Evolutionary conservation across 2,797 vertebrate genomes (phyloP).

Genomic region (Pachyuromys duprasi): DNA sequence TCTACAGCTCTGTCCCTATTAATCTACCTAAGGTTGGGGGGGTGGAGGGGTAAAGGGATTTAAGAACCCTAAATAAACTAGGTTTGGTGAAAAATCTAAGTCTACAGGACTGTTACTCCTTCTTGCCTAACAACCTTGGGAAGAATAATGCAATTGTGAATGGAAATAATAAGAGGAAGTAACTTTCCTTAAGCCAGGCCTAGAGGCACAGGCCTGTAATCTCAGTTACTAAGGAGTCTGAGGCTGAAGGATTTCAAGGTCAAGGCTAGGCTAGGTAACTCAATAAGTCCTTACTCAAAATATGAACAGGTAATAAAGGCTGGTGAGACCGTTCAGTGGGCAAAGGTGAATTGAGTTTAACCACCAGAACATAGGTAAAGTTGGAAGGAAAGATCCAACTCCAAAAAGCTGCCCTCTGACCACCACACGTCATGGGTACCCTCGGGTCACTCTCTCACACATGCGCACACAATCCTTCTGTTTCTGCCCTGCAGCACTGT

Average conservation of each 20-base stretch:
- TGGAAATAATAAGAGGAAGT: not conserved
- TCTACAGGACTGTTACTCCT: not conserved
- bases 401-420: not conserved
- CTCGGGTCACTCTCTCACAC: not conserved
- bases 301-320: not conserved
- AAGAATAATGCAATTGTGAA: not conserved
- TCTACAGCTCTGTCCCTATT: too few relatives aligned
- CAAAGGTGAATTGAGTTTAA: not conserved
- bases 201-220: not conserved
- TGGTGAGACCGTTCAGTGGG: not conserved
- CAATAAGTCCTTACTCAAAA: not conserved
- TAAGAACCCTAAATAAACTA: too few relatives aligned
- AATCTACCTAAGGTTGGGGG: too few relatives aligned
- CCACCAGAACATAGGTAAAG: not conserved
- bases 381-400: not conserved
- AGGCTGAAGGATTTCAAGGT: not conserved
- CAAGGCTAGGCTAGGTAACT: not conserved
- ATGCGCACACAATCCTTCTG: not conserved
- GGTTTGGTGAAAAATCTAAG: too few relatives aligned
- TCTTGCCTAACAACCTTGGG: not conserved
- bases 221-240: too few relatives aligned
- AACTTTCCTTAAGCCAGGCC: not conserved
- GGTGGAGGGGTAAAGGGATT: too few relatives aligned
- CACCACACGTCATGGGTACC: not conserved
- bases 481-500: not conserved